Evolutionary conservation across 1,140 invertebrate species (phyloP), one percentile per base, ranked within the genome.

Genomic region (Hypsibius dujardini): DNA sequence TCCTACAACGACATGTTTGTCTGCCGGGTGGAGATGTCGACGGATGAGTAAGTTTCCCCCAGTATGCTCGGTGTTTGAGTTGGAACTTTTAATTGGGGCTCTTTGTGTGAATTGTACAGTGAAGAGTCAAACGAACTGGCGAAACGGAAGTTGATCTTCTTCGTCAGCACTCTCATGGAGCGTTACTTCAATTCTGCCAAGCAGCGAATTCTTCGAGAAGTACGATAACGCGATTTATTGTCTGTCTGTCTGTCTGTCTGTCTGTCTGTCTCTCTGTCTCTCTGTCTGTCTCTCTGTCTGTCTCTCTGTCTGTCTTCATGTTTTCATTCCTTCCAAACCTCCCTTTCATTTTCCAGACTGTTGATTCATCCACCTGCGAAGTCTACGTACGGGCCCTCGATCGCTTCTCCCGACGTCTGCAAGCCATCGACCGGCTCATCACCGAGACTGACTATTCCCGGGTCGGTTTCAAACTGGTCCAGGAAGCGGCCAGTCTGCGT

Each of bases 1-100:
- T 92, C 91, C 12, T 96, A 93, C 77, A 89, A 89, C 76, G 89
- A 95, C 75, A 90, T 95, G 86, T 96, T 96, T 78, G 74, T 80
- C 2, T 70, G 70, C 47, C 67, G 70, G 12, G 12, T 59, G 3
- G 70, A 70, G 28, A 70, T 7, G 12, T 15, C 12, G 3, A 3
- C 7, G 3, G 12, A 46, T 70, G 67, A 70, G 47, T 70, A 70
- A 28, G 47, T 67, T n/a, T 12, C n/a, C 50, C n/a, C 50, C n/a
- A 7, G n/a, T 56, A 56, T 7, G n/a, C n/a, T 56, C 28, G 28
- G 28, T 28, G 28, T 28, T 28, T 56, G 50, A 56, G 50, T 12
- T 56, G 7, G 7, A 56, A 56, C n/a, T 56, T 56, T 7, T 12
- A 56, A 12, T 56, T 7, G 50, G 7, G 50, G 7, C 50, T 7